Conservation (phyloP, 1,140 invertebrate species). For the Drosophila arawakana region DNA sequence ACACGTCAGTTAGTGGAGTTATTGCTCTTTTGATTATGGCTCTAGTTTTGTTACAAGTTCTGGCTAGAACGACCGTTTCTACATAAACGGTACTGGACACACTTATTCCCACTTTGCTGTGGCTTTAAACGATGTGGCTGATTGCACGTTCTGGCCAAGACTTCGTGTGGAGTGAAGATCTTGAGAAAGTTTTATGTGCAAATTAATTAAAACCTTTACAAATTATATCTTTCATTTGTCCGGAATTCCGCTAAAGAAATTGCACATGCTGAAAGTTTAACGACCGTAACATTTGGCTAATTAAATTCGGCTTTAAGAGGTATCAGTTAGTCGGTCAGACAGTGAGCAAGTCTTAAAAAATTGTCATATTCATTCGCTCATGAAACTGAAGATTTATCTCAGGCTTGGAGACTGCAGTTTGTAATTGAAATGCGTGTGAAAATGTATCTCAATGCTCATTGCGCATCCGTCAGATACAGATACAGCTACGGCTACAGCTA, state of each 20-base stretch:
- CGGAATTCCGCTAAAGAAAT: slow-evolving; percentile 68
- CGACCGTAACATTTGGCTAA: slow-evolving; percentile 69
- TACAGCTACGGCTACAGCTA: slow-evolving; percentile 10
- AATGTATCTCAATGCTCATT: slow-evolving; percentile 39
- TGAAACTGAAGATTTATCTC: slow-evolving; percentile 37
- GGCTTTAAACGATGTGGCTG: slow-evolving; percentile 15
- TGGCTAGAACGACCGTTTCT: slow-evolving; percentile 54
- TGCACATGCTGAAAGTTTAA: slow-evolving; percentile 68
- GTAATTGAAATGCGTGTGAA: slow-evolving; percentile 66
- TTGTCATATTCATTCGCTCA: slow-evolving; percentile 3
- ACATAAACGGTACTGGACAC: slow-evolving; percentile 55
- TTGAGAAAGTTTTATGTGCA: slow-evolving; percentile 70
- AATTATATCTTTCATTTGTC: slow-evolving; percentile 46
- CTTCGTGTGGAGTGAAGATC: slow-evolving; percentile 58
- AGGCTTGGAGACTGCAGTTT: slow-evolving; percentile 14
- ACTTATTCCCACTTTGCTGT: slow-evolving; percentile 2
- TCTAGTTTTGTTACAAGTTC: slow-evolving; percentile 25
- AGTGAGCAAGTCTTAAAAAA: background rate
- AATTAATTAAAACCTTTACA: slow-evolving; percentile 69
- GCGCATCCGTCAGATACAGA: slow-evolving; percentile 17
- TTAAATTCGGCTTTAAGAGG: slow-evolving; percentile 13
- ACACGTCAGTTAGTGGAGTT: slow-evolving; percentile 6
- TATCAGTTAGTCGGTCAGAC: background rate
- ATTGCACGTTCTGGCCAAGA: slow-evolving; percentile 36
- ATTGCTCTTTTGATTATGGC: slow-evolving; percentile 21